Evolutionary conservation across 2,113 vertebrate genomes (phyloP).

Genomic region (Elephas maximus): DNA sequence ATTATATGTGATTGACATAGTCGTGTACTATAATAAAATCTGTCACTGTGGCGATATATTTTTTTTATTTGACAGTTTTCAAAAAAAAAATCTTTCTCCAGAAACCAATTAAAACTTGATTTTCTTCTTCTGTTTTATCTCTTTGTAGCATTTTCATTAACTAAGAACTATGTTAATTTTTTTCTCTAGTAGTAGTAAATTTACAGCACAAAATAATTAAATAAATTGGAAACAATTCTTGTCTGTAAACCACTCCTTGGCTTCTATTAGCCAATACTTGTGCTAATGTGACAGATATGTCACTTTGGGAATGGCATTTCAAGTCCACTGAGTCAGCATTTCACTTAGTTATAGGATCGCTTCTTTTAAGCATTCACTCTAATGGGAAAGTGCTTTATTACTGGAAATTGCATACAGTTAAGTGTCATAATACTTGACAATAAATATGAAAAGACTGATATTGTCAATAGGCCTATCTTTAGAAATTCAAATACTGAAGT

Average conservation of each 20-base stretch:
- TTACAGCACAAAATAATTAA: constrained; percentile 70
- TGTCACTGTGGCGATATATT: constrained; percentile 62
- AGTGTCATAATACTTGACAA: not conserved
- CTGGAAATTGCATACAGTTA: constrained; percentile 3
- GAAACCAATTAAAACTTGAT: constrained; percentile 77
- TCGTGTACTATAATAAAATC: constrained; percentile 64
- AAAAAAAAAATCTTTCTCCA: constrained; percentile 35
- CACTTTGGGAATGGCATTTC: constrained; percentile 45
- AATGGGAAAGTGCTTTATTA: not conserved
- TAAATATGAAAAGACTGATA: constrained; percentile 16
- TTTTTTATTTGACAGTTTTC: constrained; percentile 64
- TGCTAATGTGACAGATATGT: constrained; percentile 64
- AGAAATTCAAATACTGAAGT: constrained; percentile 36
- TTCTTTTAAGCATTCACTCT: constrained; percentile 53
- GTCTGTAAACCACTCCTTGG: not conserved
- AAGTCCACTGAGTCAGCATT: constrained; percentile 63
- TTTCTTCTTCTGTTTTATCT: not conserved
- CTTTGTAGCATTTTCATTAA: constrained; percentile 51
- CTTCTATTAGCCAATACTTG: not conserved
- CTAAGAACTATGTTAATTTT: constrained; percentile 27
- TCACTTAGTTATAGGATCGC: constrained; percentile 40
- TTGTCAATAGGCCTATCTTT: not conserved
- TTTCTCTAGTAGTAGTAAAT: constrained; percentile 67
- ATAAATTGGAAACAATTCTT: constrained; percentile 65
- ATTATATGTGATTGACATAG: constrained; percentile 77